These are phyloP conservation scores for Meloidogyne floridensis DNA, from an alignment of 1,140 invertebrate species.

Conservation along the genomic window DNA sequence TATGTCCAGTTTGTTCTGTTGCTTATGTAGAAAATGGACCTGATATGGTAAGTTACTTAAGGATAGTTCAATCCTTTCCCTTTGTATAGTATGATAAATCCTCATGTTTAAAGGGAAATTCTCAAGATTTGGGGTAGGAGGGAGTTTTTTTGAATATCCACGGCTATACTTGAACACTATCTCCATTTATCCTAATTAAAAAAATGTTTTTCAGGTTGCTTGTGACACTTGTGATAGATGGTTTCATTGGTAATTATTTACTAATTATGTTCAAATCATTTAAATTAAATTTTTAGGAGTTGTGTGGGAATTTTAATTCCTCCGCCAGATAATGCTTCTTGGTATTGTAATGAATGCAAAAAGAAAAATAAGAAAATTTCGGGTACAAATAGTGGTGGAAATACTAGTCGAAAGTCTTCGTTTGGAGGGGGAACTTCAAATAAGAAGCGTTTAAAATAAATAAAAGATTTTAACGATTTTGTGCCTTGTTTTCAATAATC, in stretches of 20 bases:
- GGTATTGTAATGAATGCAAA: constrained; percentile 46
- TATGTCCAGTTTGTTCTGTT: constrained; percentile 52
- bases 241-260: constrained; percentile 48
- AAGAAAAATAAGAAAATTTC: constrained; percentile 35
- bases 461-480: no score
- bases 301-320: constrained; percentile 51
- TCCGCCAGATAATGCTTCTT: constrained; percentile 46
- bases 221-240: constrained; percentile 52
- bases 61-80: no score
- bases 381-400: constrained; percentile 10
- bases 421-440: background rate
- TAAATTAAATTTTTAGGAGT: background rate
- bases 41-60: constrained; percentile 43
- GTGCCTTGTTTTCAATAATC: background rate
- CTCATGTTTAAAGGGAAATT: no score
- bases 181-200: background rate
- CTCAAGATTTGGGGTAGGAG: no score
- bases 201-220: background rate
- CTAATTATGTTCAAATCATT: background rate
- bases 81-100: no score
- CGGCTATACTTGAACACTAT: no score
- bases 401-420: constrained; percentile 26
- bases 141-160: no score
- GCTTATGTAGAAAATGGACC: constrained; percentile 54
- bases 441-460: background rate